These are phyloP conservation scores for Antennarius striatus DNA, from an alignment of 2,113 vertebrate genomes.

Conservation along the genomic window DNA sequence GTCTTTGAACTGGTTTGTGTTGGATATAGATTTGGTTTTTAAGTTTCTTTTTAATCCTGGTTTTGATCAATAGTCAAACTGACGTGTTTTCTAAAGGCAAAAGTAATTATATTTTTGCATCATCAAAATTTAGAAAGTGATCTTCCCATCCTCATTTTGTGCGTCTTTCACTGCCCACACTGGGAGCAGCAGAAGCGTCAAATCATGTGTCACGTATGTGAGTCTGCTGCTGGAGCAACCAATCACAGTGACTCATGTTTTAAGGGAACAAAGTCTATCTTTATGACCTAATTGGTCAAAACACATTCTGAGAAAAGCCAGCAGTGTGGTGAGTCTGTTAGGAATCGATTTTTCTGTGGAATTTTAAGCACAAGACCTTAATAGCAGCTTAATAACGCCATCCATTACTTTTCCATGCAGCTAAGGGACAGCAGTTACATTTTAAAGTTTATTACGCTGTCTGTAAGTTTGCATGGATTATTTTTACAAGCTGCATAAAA, in stretches of 20 bases:
- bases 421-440: neutral
- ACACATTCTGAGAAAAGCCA: constrained; percentile 26
- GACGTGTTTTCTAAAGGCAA: no score
- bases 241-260: constrained; percentile 36
- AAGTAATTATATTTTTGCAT: neutral
- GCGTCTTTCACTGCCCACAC: neutral
- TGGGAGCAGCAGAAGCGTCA: neutral
- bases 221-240: neutral
- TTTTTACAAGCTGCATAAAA: neutral
- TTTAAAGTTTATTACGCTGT: neutral
- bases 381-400: neutral
- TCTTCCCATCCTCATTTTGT: neutral
- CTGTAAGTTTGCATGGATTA: no score
- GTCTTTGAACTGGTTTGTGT: no score
- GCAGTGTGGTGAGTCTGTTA: neutral
- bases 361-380: neutral
- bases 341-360: constrained; percentile 20
- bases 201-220: neutral
- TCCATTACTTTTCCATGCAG: neutral
- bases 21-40: no score
- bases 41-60: no score
- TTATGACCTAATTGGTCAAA: constrained; percentile 25
- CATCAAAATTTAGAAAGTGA: neutral
- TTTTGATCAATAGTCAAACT: no score
- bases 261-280: neutral